Evolutionary conservation across 2,888 invertebrate genomes (phyloP).

Genomic region (Atrina japonica): DNA sequence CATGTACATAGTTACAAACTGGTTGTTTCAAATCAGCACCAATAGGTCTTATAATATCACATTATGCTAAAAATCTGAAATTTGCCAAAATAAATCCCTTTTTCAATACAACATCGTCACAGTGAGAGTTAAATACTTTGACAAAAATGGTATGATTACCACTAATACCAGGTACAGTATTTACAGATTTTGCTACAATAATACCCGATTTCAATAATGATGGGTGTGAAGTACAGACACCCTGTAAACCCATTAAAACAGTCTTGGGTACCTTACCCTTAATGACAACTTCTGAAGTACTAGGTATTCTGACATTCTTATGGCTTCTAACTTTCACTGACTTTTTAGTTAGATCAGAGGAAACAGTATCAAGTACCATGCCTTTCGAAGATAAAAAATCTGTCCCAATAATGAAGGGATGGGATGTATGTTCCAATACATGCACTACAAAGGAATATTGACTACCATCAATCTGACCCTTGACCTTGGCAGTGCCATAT

Average conservation of each 20-base stretch:
- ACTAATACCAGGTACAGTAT: constrained; percentile 18
- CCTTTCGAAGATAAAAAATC: constrained; percentile 25
- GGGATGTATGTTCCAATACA: constrained; percentile 34
- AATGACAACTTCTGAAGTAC: constrained; percentile 37
- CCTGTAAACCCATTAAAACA: constrained; percentile 33
- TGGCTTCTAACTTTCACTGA: constrained; percentile 28
- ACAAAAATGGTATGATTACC: constrained; percentile 30
- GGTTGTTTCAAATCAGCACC: too few species aligned
- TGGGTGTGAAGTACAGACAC: constrained; percentile 30
- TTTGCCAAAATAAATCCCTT: constrained; percentile 26
- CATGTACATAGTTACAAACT: too few species aligned
- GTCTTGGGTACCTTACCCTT: constrained; percentile 24
- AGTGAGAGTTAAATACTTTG: constrained; percentile 39
- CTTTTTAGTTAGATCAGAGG: constrained; percentile 9
- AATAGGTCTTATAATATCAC: too few species aligned
- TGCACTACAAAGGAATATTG: constrained; percentile 22
- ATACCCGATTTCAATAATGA: constrained; percentile 33
- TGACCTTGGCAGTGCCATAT: constrained; percentile 35
- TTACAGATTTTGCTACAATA: constrained; percentile 32
- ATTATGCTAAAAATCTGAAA: constrained; percentile 42
- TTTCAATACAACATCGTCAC: constrained; percentile 11
- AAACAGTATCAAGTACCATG: constrained; percentile 31
- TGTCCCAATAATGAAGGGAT: constrained; percentile 40
- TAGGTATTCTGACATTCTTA: background rate
- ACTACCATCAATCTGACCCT: background rate